phyloP scores from a whole-genome alignment of 2,113 vertebrate genomes.

The Meleagris gallopavo region DNA sequence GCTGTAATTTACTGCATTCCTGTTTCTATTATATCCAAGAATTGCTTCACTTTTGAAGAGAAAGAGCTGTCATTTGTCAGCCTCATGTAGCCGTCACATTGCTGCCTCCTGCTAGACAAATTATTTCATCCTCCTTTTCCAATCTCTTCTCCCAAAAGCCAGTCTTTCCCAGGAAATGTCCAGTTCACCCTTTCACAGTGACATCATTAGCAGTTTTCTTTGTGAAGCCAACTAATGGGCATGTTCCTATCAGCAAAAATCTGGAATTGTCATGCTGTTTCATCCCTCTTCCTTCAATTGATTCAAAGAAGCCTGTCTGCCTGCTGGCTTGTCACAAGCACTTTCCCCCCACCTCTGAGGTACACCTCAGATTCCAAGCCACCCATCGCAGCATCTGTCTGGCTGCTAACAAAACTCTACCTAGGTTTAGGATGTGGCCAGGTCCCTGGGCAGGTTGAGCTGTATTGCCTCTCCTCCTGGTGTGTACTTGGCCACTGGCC shows the following conservation, averaged over 20 bases:
- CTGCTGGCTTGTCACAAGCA: slow-evolving; percentile 6
- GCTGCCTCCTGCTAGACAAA: not conserved
- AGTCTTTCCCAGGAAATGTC: not conserved
- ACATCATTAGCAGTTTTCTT: not conserved
- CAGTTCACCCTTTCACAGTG: not conserved
- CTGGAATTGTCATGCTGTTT: not conserved
- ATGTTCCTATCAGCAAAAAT: slow-evolving; percentile 11
- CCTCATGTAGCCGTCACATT: not conserved
- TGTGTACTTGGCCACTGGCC: slow-evolving; percentile 60
- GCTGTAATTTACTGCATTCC: slow-evolving; percentile 44
- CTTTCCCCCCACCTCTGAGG: not conserved
- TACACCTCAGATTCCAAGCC: not conserved
- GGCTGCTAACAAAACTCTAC: slow-evolving; percentile 36
- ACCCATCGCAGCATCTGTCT: not conserved
- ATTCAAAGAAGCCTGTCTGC: not conserved
- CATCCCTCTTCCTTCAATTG: not conserved
- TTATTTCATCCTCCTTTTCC: slow-evolving; percentile 2
- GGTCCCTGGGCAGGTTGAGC: slow-evolving; percentile 80
- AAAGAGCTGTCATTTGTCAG: slow-evolving; percentile 43
- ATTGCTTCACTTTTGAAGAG: slow-evolving; percentile 29
- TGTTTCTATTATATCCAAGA: slow-evolving; percentile 43
- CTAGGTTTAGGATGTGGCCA: slow-evolving; percentile 54
- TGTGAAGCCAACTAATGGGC: not conserved
- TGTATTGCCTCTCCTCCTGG: slow-evolving; percentile 62
- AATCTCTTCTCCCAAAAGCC: not conserved